These are phyloP conservation scores for Phylloscopus collybita DNA, from an alignment of 2,797 vertebrate species.

Conservation along the genomic window DNA sequence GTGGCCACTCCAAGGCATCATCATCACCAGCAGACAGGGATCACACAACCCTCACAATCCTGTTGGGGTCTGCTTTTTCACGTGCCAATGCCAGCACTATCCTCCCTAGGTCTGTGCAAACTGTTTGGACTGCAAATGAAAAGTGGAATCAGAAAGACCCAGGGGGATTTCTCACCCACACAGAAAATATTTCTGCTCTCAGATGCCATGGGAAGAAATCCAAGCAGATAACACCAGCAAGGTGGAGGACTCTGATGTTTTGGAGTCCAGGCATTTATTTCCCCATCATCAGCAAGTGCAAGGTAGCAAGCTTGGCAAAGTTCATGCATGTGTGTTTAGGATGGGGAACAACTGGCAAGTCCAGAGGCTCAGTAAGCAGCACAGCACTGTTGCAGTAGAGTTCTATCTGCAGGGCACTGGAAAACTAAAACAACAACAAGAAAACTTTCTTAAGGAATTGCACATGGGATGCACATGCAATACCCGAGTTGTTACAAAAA, in stretches of 20 bases:
- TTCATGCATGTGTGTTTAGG: neutral
- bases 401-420: neutral
- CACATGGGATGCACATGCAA: neutral
- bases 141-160: neutral
- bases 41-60: neutral
- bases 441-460: neutral
- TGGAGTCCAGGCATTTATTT: neutral
- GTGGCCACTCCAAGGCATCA: neutral
- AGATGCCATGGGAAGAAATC: neutral
- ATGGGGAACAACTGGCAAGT: neutral
- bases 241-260: neutral
- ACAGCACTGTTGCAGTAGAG: neutral
- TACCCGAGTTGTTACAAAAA: rapidly evolving
- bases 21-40: neutral
- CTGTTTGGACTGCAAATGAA: neutral
- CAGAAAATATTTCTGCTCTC: neutral
- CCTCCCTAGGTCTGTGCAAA: neutral
- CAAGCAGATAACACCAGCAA: neutral
- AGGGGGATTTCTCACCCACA: neutral
- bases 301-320: neutral
- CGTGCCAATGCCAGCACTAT: neutral
- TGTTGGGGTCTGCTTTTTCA: neutral
- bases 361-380: neutral
- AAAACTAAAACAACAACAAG: neutral
- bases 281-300: neutral